Percentiles rank a stretch among this genome's conserved stretches.
These are phyloP conservation scores for Clarias laeviceps DNA, from an alignment of 2,797 vertebrate species.

Conservation along the genomic window DNA sequence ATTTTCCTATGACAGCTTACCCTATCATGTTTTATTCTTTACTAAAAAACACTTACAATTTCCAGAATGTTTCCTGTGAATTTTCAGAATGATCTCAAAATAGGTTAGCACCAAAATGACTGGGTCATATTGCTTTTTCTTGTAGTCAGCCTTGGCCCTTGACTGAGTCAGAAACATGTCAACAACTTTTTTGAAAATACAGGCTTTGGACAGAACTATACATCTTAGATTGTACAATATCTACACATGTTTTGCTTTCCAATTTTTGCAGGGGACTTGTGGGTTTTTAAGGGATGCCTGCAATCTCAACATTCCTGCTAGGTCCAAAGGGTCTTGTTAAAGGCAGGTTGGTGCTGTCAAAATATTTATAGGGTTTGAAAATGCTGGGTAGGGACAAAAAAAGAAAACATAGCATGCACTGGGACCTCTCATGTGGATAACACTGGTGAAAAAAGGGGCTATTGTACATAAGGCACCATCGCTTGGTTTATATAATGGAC, in stretches of 20 bases:
- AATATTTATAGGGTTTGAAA: conserved; percentile 64
- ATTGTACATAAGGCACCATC: conserved; percentile 62
- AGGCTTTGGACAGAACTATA: conserved; percentile 62
- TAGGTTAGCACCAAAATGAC: conserved; percentile 6
- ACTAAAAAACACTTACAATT: conserved; percentile 39
- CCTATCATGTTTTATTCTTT: too few relatives aligned
- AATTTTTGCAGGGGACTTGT: conserved; percentile 26
- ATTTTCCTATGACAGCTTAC: background rate
- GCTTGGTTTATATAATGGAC: conserved; percentile 70
- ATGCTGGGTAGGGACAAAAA: conserved; percentile 47
- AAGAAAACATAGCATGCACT: conserved; percentile 50
- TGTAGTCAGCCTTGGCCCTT: conserved; percentile 1
- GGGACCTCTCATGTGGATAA: conserved; percentile 49
- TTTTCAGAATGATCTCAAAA: conserved; percentile 26
- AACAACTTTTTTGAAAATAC: conserved; percentile 59
- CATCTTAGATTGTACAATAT: conserved; percentile 59
- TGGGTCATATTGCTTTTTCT: conserved; percentile 37
- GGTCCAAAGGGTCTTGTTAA: conserved; percentile 61
- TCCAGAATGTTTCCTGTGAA: conserved; percentile 55
- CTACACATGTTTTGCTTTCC: conserved; percentile 48
- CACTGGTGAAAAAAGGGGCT: conserved; percentile 31
- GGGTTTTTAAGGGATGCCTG: conserved; percentile 48
- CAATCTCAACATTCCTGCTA: conserved; percentile 54
- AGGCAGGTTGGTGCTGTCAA: conserved; percentile 59
- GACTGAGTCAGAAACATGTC: conserved; percentile 51